Evolutionary conservation across 2,113 vertebrate genomes (phyloP).

Genomic region (Callorhinus ursinus): DNA sequence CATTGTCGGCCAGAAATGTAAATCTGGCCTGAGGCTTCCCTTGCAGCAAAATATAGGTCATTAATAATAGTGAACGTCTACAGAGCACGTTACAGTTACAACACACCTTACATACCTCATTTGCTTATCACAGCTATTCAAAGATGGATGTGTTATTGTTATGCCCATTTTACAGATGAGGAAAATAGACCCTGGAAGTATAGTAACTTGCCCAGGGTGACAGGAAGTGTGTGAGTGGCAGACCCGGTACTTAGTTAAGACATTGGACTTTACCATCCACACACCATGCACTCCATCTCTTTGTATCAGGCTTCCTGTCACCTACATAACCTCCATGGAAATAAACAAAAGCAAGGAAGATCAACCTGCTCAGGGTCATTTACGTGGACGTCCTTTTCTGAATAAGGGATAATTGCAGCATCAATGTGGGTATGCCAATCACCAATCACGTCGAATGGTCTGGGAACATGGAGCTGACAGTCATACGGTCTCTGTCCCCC

Average conservation of each 20-base stretch:
- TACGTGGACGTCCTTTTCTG: neutral
- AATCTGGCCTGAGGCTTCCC: slow-evolving; percentile 76
- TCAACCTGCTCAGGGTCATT: neutral
- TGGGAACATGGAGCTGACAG: neutral
- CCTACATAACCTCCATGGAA: neutral
- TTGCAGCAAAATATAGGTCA: slow-evolving; percentile 74
- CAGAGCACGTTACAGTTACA: slow-evolving; percentile 58
- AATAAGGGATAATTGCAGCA: neutral
- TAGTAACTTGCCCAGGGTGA: neutral
- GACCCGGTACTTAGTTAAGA: neutral
- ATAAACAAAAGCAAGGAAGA: neutral
- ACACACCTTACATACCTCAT: slow-evolving; percentile 67
- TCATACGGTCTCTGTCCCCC: neutral
- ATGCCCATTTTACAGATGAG: slow-evolving; percentile 48
- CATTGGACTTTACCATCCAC: neutral
- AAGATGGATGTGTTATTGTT: slow-evolving; percentile 62
- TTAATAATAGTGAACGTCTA: slow-evolving; percentile 73
- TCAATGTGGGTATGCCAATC: neutral
- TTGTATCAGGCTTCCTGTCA: neutral
- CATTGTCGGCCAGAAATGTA: slow-evolving; percentile 81
- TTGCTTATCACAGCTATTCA: slow-evolving; percentile 66
- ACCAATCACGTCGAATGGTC: rapidly evolving
- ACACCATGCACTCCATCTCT: neutral
- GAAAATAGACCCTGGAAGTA: slow-evolving; percentile 29
- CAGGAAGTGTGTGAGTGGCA: neutral